Evolutionary conservation across 2,888 invertebrate species (phyloP), one percentile per base, ranked within the genome.

Genomic region (Apotomis betuletana): DNA sequence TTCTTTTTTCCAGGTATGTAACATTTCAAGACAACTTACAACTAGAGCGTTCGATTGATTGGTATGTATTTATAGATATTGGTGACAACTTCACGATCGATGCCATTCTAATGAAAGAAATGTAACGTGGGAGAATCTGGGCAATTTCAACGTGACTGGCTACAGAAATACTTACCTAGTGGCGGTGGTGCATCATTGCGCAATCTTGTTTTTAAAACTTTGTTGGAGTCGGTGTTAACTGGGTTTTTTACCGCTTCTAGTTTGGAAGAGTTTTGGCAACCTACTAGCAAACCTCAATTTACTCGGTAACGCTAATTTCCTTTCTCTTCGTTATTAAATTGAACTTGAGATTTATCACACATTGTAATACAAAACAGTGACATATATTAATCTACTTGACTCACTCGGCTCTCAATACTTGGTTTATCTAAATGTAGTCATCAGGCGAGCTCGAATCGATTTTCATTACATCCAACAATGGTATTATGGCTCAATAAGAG

Each of bases 1-100:
- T 27, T 27, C 1, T 27, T 49, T 13, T 71, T 71, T 87, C 15
- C 87, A 87, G 87, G 87, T 88, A 88, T 75, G 87, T 82, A 57
- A 55, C 60, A 58, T 81, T 78, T 65, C 74, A 75, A 75, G 73
- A 74, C 75, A 62, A 44, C 74, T 13, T 13, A 61, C 74, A 67
- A 73, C 68, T 71, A 70, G 15, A 73, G 54, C 57, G 44, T 41
- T 64, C 63, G 13, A 46, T 51, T 27, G 49, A 67, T 62, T 52
- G 67, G 58, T 67, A 58, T 27, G 72, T 72, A 68, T 68, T 58
- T 68, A 68, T 71, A 71, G 67, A 41, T 54, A 54, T 15, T 38
- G 49, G 58, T 54, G 44, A 54, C 62, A 27, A 27, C 49, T 8
- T n/a, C 58, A 41, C 49, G 68, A 68, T 68, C 68, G 72, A 63